Conservation (phyloP, 2,888 invertebrate genomes). For the Oeneis ivallda region DNA sequence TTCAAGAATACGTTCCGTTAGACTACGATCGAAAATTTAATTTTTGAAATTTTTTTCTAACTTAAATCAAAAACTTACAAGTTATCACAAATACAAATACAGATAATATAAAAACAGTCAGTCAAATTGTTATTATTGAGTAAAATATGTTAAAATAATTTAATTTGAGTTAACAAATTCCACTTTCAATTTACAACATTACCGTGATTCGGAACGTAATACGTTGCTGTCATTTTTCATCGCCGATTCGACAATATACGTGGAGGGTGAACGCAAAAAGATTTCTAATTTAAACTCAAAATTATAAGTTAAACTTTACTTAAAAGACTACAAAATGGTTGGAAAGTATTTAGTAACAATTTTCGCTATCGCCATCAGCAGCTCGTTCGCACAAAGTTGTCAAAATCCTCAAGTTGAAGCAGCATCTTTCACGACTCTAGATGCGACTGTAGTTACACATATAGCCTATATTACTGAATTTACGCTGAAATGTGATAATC, state of each 20-base stretch:
- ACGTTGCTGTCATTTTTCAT: constrained; percentile 25
- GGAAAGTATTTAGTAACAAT: constrained; percentile 63
- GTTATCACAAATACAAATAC: no score
- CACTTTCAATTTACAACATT: neutral
- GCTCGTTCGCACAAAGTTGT: constrained; percentile 61
- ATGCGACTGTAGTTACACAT: constrained; percentile 94
- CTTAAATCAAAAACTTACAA: neutral
- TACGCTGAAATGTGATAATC: constrained; percentile 88
- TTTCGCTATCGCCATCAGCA: constrained; percentile 54
- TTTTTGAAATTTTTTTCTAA: neutral
- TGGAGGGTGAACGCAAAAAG: constrained; percentile 38
- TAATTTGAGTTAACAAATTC: neutral
- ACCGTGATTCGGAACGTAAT: constrained; percentile 15
- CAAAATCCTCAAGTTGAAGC: constrained; percentile 86
- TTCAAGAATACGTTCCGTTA: constrained; percentile 53
- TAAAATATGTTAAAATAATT: no score
- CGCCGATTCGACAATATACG: constrained; percentile 38
- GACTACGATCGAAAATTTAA: neutral
- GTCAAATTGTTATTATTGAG: no score
- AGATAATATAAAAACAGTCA: no score
- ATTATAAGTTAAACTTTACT: constrained; percentile 47
- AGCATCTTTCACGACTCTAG: constrained; percentile 94
- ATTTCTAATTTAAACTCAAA: constrained; percentile 17
- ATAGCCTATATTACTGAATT: constrained; percentile 97
- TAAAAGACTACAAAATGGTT: constrained; percentile 68